phyloP scores from a whole-genome alignment of 1,140 invertebrate species.

The Meloidogyne hapla region DNA sequence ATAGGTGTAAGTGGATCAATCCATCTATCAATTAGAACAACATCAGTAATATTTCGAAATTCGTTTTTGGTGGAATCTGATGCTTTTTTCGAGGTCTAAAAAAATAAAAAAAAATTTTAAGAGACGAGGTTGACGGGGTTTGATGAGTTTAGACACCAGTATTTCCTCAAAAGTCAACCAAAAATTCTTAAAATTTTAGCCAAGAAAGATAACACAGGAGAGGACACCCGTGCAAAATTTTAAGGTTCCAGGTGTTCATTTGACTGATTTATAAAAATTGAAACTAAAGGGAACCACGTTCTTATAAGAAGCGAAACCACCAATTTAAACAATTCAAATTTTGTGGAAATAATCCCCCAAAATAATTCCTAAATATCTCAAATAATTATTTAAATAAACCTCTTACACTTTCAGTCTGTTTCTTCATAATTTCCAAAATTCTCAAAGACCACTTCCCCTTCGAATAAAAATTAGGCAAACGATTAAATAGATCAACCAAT shows the following conservation, averaged over 20 bases:
- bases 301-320: too few species aligned
- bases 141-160: too few species aligned
- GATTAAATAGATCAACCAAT: constrained; percentile 14
- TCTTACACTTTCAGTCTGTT: not conserved
- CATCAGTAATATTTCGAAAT: constrained; percentile 33
- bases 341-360: too few species aligned
- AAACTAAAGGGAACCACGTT: too few species aligned
- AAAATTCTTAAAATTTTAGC: too few species aligned
- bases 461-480: not conserved
- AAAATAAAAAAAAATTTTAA: not conserved
- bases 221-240: too few species aligned
- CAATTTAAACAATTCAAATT: too few species aligned
- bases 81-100: not conserved
- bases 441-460: not conserved
- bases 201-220: too few species aligned
- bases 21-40: constrained; percentile 82
- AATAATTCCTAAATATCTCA: too few species aligned
- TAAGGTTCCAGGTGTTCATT: too few species aligned
- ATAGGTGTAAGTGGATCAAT: constrained; percentile 88
- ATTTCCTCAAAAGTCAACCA: not conserved
- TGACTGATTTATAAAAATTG: too few species aligned
- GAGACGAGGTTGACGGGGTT: not conserved
- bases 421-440: constrained; percentile 26
- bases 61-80: constrained; percentile 4
- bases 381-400: constrained; percentile 16